phyloP scores from a whole-genome alignment of 2,113 vertebrate genomes.

The Rafetus swinhoei region DNA sequence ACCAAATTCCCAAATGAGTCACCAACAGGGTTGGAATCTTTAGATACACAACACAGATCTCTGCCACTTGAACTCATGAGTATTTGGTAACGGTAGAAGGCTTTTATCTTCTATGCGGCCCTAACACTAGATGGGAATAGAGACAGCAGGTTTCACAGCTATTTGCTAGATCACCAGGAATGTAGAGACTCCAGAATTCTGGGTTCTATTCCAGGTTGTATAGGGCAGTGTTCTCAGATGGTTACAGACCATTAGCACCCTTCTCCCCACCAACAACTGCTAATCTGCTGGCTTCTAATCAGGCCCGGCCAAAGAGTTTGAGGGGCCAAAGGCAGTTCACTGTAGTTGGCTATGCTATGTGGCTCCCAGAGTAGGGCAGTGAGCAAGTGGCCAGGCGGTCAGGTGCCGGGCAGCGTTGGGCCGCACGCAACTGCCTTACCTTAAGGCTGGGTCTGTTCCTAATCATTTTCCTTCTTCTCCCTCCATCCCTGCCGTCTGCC shows the following conservation, averaged over 20 bases:
- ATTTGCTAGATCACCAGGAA: background rate
- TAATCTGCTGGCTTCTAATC: background rate
- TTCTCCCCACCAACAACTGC: background rate
- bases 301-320: too few species aligned
- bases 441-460: background rate
- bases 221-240: background rate
- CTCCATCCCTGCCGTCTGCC: too few species aligned
- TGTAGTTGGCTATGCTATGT: too few species aligned
- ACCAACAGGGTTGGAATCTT: background rate
- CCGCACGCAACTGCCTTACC: too few species aligned
- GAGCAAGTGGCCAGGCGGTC: too few species aligned
- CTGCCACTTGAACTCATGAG: background rate
- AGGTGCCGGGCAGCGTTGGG: too few species aligned
- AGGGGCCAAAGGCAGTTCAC: too few species aligned
- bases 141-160: background rate
- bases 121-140: background rate
- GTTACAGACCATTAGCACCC: background rate
- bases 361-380: too few species aligned
- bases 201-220: background rate
- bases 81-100: background rate
- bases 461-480: background rate
- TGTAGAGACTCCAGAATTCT: background rate
- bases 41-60: background rate
- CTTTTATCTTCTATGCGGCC: background rate
- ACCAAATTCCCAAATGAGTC: background rate